These are phyloP conservation scores for Pituophis catenifer DNA, from an alignment of 2,113 vertebrate species.

Conservation along the genomic window DNA sequence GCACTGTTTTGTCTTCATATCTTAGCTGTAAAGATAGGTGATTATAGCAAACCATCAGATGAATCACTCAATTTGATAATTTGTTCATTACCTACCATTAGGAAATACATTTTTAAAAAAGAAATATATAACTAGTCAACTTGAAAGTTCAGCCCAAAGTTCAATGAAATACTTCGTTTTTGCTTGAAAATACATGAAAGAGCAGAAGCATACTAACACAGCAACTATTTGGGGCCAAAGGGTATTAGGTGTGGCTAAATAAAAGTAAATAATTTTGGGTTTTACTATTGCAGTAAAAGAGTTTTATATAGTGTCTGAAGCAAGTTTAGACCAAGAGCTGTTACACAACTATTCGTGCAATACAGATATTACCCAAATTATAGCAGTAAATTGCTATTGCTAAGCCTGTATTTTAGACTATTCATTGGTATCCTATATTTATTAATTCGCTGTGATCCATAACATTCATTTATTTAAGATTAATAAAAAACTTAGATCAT, in stretches of 20 bases:
- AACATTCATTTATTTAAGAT: background rate
- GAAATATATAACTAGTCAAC: background rate
- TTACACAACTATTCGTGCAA: background rate
- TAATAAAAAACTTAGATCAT: background rate
- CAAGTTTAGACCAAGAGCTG: background rate
- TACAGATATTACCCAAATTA: background rate
- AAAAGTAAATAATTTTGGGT: constrained; percentile 5
- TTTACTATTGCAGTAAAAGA: constrained; percentile 15
- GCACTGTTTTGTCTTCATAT: background rate
- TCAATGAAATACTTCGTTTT: background rate
- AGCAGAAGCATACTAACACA: background rate
- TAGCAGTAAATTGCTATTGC: background rate
- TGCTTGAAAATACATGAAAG: constrained; percentile 14
- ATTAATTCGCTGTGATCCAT: background rate
- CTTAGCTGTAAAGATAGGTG: background rate
- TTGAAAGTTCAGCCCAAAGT: background rate
- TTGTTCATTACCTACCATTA: constrained; percentile 4
- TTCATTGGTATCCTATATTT: background rate
- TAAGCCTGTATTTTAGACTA: background rate
- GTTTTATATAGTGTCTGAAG: constrained; percentile 6
- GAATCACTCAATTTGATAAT: background rate
- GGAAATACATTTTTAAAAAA: background rate
- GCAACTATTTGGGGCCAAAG: constrained; percentile 13
- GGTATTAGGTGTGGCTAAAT: constrained; percentile 12
- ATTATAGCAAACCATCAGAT: background rate